Conservation (phyloP, 2,797 vertebrate genomes). For the Triplophysa yarkandensis region DNA sequence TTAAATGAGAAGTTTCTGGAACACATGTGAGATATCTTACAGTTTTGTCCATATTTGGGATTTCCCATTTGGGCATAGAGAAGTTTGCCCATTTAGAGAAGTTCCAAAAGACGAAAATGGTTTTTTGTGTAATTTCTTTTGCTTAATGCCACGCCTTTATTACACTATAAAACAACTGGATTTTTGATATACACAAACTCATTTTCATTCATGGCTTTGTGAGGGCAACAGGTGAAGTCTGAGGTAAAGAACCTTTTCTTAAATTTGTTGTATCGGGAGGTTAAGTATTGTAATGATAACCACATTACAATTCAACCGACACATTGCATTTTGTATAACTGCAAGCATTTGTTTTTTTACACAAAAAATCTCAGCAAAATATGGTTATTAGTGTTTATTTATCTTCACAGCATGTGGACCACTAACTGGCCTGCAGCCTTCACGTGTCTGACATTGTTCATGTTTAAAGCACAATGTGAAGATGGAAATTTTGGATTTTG, state of each 20-base stretch:
- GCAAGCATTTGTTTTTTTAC: too few relatives aligned
- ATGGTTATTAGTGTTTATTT: not conserved
- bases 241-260: constrained; percentile 8
- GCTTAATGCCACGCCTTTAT: constrained; percentile 2
- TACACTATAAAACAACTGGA: not conserved
- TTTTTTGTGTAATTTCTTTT: not conserved
- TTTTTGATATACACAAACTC: not conserved
- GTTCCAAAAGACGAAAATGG: not conserved
- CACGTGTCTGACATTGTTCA: constrained; percentile 27
- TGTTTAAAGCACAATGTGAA: constrained; percentile 31
- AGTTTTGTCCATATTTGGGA: not conserved
- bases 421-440: constrained; percentile 13
- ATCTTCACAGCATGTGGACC: constrained; percentile 34
- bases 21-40: not conserved
- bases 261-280: not conserved
- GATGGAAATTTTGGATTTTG: constrained; percentile 54
- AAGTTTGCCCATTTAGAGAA: constrained; percentile 28
- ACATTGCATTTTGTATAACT: too few relatives aligned
- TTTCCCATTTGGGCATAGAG: not conserved
- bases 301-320: too few relatives aligned
- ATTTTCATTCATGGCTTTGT: not conserved
- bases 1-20: not conserved
- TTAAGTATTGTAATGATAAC: not conserved
- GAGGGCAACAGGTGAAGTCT: not conserved
- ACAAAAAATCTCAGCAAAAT: too few relatives aligned